These are phyloP conservation scores for Catostylus mosaicus DNA, from an alignment of 30 jellyfish, hydroid and myxozoan genomes.

Conservation along the genomic window DNA sequence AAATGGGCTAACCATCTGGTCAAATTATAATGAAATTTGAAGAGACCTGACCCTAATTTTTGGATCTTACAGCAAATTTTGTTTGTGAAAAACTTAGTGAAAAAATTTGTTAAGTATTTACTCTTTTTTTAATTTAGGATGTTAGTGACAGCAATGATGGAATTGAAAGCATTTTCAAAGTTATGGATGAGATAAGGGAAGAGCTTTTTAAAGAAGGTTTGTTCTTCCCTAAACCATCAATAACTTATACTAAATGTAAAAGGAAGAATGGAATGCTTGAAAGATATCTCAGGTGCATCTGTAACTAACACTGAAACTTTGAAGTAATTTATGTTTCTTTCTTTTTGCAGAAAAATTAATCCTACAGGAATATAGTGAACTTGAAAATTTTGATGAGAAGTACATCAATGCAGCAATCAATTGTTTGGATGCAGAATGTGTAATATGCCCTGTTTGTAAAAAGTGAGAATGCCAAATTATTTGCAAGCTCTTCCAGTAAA, in stretches of 20 bases:
- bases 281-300: too few relatives aligned
- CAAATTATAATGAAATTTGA: too few relatives aligned
- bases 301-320: too few relatives aligned
- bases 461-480: slow-evolving; percentile 49
- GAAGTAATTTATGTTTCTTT: background rate
- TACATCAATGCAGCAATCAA: slow-evolving; percentile 79
- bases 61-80: too few relatives aligned
- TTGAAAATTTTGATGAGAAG: slow-evolving; percentile 78
- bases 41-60: too few relatives aligned
- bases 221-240: too few relatives aligned
- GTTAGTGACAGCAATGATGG: slow-evolving; percentile 39
- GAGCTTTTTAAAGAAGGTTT: slow-evolving; percentile 88
- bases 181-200: slow-evolving; percentile 79
- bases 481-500: background rate
- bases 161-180: slow-evolving; percentile 62
- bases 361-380: slow-evolving; percentile 78
- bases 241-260: too few relatives aligned
- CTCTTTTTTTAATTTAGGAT: slow-evolving; percentile 38
- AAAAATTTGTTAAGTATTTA: too few relatives aligned
- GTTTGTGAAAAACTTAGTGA: too few relatives aligned
- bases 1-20: too few relatives aligned
- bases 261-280: too few relatives aligned
- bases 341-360: slow-evolving; percentile 64
- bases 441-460: slow-evolving; percentile 89
- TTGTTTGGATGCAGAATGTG: slow-evolving; percentile 62